phyloP scores from a whole-genome alignment of 2,797 vertebrate species.

The Nannoperca obscura region DNA sequence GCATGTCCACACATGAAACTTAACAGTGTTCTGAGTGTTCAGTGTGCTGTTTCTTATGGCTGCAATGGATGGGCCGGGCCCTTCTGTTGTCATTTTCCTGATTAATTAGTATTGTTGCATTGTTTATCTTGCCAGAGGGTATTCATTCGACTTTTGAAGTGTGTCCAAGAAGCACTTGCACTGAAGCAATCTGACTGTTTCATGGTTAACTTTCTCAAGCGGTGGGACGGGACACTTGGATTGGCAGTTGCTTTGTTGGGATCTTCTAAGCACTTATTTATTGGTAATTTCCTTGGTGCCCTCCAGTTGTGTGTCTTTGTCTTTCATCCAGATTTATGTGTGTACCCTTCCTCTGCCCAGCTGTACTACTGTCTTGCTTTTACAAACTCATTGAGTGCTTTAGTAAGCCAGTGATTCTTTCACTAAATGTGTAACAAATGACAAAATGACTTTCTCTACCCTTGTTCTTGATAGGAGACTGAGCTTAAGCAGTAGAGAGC shows the following conservation, averaged over 20 bases:
- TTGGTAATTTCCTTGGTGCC: slow-evolving; percentile 57
- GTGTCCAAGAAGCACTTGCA: slow-evolving; percentile 34
- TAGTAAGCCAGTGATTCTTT: slow-evolving; percentile 32
- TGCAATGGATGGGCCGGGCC: slow-evolving; percentile 30
- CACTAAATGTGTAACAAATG: slow-evolving; percentile 12
- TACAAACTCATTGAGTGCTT: slow-evolving; percentile 15
- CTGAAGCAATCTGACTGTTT: slow-evolving; percentile 41
- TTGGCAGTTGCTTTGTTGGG: slow-evolving; percentile 39
- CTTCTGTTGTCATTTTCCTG: slow-evolving; percentile 44
- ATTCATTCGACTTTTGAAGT: slow-evolving; percentile 31
- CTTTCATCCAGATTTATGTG: slow-evolving; percentile 34
- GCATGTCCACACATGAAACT: slow-evolving; percentile 12
- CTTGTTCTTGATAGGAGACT: slow-evolving; percentile 58
- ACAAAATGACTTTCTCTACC: slow-evolving; percentile 20
- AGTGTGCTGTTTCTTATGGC: slow-evolving; percentile 11
- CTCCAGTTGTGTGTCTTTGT: slow-evolving; percentile 43
- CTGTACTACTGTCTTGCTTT: slow-evolving; percentile 19
- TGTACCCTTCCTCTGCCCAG: slow-evolving; percentile 24
- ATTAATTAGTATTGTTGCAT: slow-evolving; percentile 49
- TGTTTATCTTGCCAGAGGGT: slow-evolving; percentile 49
- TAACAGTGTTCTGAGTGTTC: slow-evolving; percentile 37
- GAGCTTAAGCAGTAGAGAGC: slow-evolving; percentile 33
- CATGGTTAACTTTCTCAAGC: slow-evolving; percentile 30
- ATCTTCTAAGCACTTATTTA: slow-evolving; percentile 44
- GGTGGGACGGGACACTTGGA: slow-evolving; percentile 26